These are phyloP conservation scores for Nasonia giraulti DNA, from an alignment of 1,140 invertebrate genomes.

Conservation along the genomic window DNA sequence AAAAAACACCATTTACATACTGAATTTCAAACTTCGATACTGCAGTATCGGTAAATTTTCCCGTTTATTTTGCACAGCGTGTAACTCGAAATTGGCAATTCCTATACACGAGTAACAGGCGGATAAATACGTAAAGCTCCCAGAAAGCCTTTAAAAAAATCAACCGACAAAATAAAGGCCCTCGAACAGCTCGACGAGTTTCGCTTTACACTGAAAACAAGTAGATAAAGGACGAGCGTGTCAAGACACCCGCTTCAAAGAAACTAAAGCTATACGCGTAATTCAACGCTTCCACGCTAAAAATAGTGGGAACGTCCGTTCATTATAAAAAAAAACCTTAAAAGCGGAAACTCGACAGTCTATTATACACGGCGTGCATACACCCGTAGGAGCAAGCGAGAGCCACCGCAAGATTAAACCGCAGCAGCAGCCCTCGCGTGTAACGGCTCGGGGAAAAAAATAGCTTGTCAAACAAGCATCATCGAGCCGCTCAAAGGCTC, in stretches of 20 bases:
- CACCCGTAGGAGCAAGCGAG: no score
- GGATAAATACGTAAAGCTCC: no score
- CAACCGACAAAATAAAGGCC: not conserved
- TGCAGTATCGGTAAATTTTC: no score
- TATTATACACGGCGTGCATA: no score
- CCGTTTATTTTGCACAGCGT: no score
- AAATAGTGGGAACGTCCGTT: not conserved
- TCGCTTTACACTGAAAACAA: not conserved
- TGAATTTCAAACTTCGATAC: no score
- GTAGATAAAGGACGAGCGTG: not conserved
- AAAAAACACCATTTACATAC: no score
- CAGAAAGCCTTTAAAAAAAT: not conserved
- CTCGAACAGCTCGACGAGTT: not conserved
- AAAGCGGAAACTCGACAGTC: not conserved
- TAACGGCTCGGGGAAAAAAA: not conserved
- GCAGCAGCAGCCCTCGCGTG: not conserved
- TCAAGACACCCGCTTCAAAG: not conserved
- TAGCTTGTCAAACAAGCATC: not conserved
- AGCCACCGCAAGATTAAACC: not conserved
- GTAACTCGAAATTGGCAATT: no score
- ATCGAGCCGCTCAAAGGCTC: not conserved
- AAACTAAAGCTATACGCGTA: not conserved
- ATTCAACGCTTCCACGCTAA: not conserved
- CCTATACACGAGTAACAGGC: no score
- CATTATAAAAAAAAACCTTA: not conserved